Evolutionary conservation across 2,797 vertebrate species (phyloP).

Genomic region (Eleutherodactylus coqui): DNA sequence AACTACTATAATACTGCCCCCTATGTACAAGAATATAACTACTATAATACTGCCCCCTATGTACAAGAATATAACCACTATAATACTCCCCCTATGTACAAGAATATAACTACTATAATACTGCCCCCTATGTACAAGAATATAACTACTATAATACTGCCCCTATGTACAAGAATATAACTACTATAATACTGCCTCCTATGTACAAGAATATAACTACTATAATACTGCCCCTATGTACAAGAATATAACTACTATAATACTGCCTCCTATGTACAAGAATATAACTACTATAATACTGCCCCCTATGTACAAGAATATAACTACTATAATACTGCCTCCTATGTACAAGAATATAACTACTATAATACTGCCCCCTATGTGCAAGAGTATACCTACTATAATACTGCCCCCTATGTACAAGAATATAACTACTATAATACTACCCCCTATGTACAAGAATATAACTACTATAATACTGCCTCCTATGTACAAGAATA

Average conservation of each 20-base stretch:
- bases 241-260: slow-evolving; percentile 5
- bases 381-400: too few species aligned
- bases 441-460: too few species aligned
- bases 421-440: too few species aligned
- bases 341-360: not conserved
- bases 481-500: too few species aligned
- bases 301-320: too few species aligned
- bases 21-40: too few species aligned
- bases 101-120: not conserved
- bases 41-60: not conserved
- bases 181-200: not conserved
- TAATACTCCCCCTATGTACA: not conserved
- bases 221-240: not conserved
- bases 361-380: not conserved
- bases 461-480: too few species aligned
- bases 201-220: not conserved
- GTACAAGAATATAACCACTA: slow-evolving; percentile 4
- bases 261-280: not conserved
- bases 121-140: too few species aligned
- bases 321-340: too few species aligned
- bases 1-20: too few species aligned
- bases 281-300: slow-evolving; percentile 1
- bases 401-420: too few species aligned
- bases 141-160: too few species aligned
- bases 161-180: not conserved